phyloP scores from a whole-genome alignment of 2,797 vertebrate species.

The Etheostoma perlongum region DNA sequence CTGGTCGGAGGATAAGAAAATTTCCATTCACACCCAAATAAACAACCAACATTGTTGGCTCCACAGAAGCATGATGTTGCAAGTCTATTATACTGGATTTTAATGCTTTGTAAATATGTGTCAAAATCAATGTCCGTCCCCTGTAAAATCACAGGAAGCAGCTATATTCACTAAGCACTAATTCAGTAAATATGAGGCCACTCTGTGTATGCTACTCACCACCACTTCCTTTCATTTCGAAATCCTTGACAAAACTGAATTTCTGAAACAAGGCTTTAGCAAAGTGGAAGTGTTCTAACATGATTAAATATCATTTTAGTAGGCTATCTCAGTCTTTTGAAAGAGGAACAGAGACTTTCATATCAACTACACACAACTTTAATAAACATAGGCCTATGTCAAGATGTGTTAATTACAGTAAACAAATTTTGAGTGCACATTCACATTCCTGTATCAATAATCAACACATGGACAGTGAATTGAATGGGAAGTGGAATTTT shows the following conservation, averaged over 20 bases:
- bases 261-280: conserved; percentile 31
- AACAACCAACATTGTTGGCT: background rate
- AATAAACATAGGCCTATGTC: conserved; percentile 40
- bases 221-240: conserved; percentile 59
- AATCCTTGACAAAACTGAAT: conserved; percentile 34
- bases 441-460: conserved; percentile 24
- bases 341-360: conserved; percentile 24
- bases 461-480: conserved; percentile 17
- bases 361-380: conserved; percentile 59
- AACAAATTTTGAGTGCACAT: conserved; percentile 28
- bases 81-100: background rate
- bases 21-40: background rate
- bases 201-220: background rate
- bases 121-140: background rate
- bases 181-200: background rate
- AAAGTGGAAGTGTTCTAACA: conserved; percentile 53
- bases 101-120: background rate
- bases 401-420: conserved; percentile 15
- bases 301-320: background rate
- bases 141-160: conserved; percentile 6
- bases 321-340: background rate
- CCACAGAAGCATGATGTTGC: background rate
- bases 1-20: background rate
- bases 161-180: background rate
- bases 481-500: conserved; percentile 6